Evolutionary conservation across 37 sponge, comb jelly and placozoan genomes (phyloP).

Genomic region (Crambe crambe): DNA sequence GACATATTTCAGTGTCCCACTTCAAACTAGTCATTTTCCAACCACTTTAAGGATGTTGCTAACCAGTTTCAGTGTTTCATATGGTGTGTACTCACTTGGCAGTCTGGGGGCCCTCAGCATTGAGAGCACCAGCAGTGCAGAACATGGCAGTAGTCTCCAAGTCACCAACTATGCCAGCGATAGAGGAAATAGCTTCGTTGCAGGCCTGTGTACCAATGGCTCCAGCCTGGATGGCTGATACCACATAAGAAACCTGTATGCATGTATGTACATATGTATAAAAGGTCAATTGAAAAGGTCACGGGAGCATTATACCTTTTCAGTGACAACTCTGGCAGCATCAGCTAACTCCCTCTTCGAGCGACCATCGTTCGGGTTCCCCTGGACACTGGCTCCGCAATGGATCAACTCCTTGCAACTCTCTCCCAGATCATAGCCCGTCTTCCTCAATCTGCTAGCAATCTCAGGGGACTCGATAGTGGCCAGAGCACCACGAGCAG

Average conservation of each 20-base stretch:
- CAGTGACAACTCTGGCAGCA: constrained; percentile 65
- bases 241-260: constrained; percentile 68
- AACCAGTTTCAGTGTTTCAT: background rate
- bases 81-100: background rate
- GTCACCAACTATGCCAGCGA: constrained; percentile 89
- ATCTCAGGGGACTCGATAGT: constrained; percentile 54
- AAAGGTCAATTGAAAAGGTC: background rate
- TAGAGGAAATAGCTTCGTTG: constrained; percentile 78
- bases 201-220: constrained; percentile 97
- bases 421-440: constrained; percentile 65
- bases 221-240: constrained; percentile 83
- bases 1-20: too few species aligned
- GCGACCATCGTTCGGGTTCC: constrained; percentile 74
- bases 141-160: constrained; percentile 96
- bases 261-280: background rate
- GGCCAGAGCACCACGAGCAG: constrained; percentile 72
- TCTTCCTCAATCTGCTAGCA: background rate
- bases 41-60: background rate
- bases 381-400: constrained; percentile 46
- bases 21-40: too few species aligned
- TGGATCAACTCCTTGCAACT: constrained; percentile 71
- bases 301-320: constrained; percentile 62
- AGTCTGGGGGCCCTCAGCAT: background rate
- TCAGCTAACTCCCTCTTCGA: constrained; percentile 70
- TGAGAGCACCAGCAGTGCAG: constrained; percentile 89